Evolutionary conservation across 37 sponge, comb jelly and placozoan genomes (phyloP), one percentile per base, ranked within the genome.

Genomic region (Halisarca cf. caerulea): DNA sequence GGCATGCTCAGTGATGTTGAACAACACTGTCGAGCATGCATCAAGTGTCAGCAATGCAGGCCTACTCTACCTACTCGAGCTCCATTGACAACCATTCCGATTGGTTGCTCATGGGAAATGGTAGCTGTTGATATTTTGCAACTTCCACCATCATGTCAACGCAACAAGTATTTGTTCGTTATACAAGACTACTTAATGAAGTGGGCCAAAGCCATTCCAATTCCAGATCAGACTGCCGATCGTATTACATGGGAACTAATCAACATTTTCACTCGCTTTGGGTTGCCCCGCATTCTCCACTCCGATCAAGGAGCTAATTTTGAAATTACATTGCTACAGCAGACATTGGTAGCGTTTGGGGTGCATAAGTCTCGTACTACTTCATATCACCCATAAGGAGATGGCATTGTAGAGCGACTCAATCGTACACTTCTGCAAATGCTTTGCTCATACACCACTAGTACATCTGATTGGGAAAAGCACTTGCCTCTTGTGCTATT

Each of bases 271-370:
- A n/a, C n/a, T n/a, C n/a, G n/a, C n/a, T n/a, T n/a, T n/a, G n/a
- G n/a, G n/a, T n/a, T n/a, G n/a, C 88, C 86, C n/a, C 23, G 82
- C 27, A 59, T 83, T 21, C 28, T 88, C 28, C 88, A 87, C 64
- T 86, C 84, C 1, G 90, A 89, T 25, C 92, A 91, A 55, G 88
- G 88, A 7, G 21, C 83, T 23, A 91, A 88, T 54, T 88, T 91
- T 84, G 88, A 91, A 78, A 84, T 71, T 44, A 40, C 72, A 14
- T 5, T 91, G 8, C 24, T 87, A 3, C 33, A 34, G n/a, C 68
- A 85, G 27, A 81, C 86, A 38, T 59, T 82, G 35, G 68, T 83
- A 30, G 71, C 83, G 11, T 88, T 92, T 66, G 92, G 89, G 1
- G 42, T 92, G 9, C 7, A 2, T 6, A 59, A 2, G 9, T 59